Percentiles rank a stretch among this genome's conserved stretches.
phyloP scores from a whole-genome alignment of 2,888 invertebrate species.

The Hololepta plana region DNA sequence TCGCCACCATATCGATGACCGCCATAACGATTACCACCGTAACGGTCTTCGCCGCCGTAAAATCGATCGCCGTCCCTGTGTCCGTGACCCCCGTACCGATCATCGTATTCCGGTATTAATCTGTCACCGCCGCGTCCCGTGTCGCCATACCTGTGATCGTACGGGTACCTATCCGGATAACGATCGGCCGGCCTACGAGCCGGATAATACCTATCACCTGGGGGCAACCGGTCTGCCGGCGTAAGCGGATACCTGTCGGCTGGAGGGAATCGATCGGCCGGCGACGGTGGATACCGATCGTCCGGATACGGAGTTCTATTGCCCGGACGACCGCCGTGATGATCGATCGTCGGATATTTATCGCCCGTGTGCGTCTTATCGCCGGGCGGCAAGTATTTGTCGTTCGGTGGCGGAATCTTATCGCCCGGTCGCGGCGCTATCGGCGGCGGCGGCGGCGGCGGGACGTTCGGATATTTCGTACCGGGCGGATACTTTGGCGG shows the following conservation, averaged over 20 bases:
- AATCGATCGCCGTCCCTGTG: conserved; percentile 10
- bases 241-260: no score
- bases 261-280: no score
- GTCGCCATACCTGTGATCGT: conserved; percentile 8
- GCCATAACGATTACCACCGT: conserved; percentile 8
- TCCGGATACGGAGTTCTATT: no score
- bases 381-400: no score
- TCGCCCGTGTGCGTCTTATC: conserved; percentile 30
- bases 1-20: conserved; percentile 12
- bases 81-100: conserved; percentile 11
- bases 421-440: no score
- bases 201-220: conserved; percentile 22
- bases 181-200: not conserved
- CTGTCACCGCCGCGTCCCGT: no score
- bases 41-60: conserved; percentile 14
- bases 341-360: conserved; percentile 28
- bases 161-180: conserved; percentile 6
- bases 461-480: no score
- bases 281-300: no score
- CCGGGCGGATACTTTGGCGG: conserved; percentile 22
- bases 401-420: no score
- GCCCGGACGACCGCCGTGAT: no score
- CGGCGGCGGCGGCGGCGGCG: no score
- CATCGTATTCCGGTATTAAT: conserved; percentile 9
- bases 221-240: conserved; percentile 26